phyloP scores from a whole-genome alignment of 2,797 vertebrate species.

The Cygnus olor region DNA sequence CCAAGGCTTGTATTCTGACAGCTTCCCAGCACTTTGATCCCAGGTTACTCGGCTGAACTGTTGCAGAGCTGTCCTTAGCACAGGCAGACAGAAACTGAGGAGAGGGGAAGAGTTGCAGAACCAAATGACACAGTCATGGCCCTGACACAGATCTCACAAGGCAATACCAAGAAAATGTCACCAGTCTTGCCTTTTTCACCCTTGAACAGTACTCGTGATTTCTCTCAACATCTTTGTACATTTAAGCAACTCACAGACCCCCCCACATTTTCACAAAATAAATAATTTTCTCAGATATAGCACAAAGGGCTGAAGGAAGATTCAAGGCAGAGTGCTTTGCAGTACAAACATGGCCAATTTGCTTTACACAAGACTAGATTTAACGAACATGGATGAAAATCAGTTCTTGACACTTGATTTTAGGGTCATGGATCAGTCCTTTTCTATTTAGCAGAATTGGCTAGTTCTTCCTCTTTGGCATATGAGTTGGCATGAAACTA shows the following conservation, averaged over 20 bases:
- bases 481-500: background rate
- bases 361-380: slow-evolving; percentile 12
- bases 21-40: background rate
- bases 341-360: background rate
- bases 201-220: background rate
- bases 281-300: slow-evolving; percentile 25
- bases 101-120: background rate
- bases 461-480: background rate
- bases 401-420: slow-evolving; percentile 2
- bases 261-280: background rate
- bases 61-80: background rate
- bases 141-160: background rate
- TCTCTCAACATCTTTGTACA: background rate
- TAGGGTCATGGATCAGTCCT: background rate
- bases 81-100: background rate
- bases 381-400: background rate
- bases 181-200: background rate
- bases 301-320: background rate
- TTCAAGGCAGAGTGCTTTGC: slow-evolving; percentile 7
- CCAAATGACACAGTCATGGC: background rate
- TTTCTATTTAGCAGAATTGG: background rate
- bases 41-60: background rate
- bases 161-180: background rate
- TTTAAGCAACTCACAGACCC: background rate
- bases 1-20: background rate